Conservation (phyloP, 92 coral and sea anemone genomes). For the Phenganax subtilis region DNA sequence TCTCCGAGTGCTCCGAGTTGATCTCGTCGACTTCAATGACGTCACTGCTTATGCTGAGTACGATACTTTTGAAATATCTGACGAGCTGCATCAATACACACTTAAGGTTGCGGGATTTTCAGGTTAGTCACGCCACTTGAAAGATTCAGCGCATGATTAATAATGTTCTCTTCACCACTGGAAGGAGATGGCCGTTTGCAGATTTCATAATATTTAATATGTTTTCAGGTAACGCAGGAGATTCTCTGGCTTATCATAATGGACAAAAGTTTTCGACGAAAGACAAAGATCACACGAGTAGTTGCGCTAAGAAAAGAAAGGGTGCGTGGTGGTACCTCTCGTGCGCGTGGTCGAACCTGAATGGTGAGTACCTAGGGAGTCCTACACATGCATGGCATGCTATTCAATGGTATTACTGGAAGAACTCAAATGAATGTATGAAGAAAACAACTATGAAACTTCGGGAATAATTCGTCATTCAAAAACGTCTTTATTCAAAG, state of each 20-base stretch:
- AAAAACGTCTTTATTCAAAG: background rate
- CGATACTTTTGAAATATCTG: conserved; percentile 3
- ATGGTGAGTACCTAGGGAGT: background rate
- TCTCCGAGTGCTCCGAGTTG: background rate
- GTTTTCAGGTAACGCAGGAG: conserved; percentile 6
- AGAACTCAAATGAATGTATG: conserved; percentile 12
- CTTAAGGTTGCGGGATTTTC: background rate
- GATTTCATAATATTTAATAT: background rate
- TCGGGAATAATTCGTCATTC: background rate
- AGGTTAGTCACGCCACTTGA: background rate
- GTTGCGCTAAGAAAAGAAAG: background rate
- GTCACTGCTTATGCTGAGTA: background rate
- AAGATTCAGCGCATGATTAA: too few relatives aligned
- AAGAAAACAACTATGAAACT: background rate
- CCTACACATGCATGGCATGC: background rate
- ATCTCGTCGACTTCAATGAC: background rate
- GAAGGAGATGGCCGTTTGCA: background rate
- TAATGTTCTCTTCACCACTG: too few relatives aligned
- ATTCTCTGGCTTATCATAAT: conserved; percentile 3
- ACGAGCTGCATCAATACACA: background rate
- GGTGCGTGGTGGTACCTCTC: background rate
- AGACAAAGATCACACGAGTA: background rate
- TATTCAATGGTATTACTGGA: background rate
- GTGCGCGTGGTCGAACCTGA: conserved; percentile 13
- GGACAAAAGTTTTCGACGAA: conserved; percentile 9